Conservation (phyloP, 2,113 vertebrate genomes). For the Agapornis roseicollis region DNA sequence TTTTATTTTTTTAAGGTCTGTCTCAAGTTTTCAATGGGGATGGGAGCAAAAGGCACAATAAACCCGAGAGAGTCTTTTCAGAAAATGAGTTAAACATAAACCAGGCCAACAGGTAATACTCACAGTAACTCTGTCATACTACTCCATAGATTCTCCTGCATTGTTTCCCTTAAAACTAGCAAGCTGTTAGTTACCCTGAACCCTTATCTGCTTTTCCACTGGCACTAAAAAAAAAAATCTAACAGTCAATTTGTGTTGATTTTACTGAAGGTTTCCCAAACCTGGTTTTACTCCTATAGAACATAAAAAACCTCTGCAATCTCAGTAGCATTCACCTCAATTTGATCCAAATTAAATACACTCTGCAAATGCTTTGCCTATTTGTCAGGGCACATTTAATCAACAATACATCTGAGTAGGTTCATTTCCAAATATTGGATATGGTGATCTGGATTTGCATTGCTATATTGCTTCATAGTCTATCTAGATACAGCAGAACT, state of each 20-base stretch:
- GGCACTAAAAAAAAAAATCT: not conserved
- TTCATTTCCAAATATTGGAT: not conserved
- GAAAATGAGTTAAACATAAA: not conserved
- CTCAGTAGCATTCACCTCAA: not conserved
- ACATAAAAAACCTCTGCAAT: not conserved
- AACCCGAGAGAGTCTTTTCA: not conserved
- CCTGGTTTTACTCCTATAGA: not conserved
- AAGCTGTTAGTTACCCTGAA: not conserved
- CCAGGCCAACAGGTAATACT: not conserved
- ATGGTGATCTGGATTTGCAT: not conserved
- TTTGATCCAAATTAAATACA: not conserved
- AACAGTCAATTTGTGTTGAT: not conserved
- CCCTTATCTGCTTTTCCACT: not conserved
- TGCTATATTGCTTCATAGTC: not conserved
- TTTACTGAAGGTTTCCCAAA: not conserved
- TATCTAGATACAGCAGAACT: not conserved
- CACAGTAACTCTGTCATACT: not conserved
- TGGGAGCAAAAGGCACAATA: not conserved
- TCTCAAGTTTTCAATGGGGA: not conserved
- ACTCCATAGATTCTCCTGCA: not conserved
- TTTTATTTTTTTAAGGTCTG: not conserved
- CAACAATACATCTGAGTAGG: not conserved
- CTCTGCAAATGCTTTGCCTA: not conserved
- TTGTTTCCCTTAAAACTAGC: not conserved
- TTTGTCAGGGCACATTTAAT: not conserved